Evolutionary conservation across 2,888 invertebrate genomes (phyloP), one percentile per base, ranked within the genome.

Genomic region (Calliopum simillimum): DNA sequence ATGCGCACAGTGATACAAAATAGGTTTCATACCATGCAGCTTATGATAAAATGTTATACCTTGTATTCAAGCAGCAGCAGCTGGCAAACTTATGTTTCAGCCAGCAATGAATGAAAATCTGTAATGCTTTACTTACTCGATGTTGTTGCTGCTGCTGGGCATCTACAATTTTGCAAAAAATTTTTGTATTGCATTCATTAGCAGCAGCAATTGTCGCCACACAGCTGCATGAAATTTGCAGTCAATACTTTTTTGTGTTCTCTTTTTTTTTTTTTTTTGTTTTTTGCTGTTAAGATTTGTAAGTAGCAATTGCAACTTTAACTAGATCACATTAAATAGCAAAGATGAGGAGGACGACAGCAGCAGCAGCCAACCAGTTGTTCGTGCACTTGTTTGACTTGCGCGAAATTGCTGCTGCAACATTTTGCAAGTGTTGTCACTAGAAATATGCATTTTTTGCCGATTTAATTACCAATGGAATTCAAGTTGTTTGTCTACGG

Each of bases 211-310:
- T 46, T 51, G 62, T 55, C 62, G 53, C 61, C 41, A 66, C 70
- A 70, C 73, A 73, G 73, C 73, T 73, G 73, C 73, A 73, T 65
- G 71, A 67, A 71, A 71, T 73, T 66, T 55, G 66, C 25, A 56
- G 66, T 56, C 56, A 66, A 66, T 19, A 46, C 23, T 25, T 58
- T 58, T 25, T n/a, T 41, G 41, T 19, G 53, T n/a, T n/a, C 19
- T 49, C 19, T n/a, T 11, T 6, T 49, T 19, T 13, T 49, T 19
- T 25, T 2, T n/a, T n/a, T n/a, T n/a, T n/a, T n/a, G n/a, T n/a
- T n/a, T n/a, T n/a, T 65, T 53, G 65, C 23, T 65, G 65, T 55
- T 46, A 65, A 65, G 21, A 46, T 47, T 25, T 58, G 21, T 25
- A 23, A 16, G 41, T 23, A 19, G 41, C 53, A 16, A 12, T 25